Evolutionary conservation across 2,113 vertebrate genomes (phyloP).

Genomic region (Astur gentilis): DNA sequence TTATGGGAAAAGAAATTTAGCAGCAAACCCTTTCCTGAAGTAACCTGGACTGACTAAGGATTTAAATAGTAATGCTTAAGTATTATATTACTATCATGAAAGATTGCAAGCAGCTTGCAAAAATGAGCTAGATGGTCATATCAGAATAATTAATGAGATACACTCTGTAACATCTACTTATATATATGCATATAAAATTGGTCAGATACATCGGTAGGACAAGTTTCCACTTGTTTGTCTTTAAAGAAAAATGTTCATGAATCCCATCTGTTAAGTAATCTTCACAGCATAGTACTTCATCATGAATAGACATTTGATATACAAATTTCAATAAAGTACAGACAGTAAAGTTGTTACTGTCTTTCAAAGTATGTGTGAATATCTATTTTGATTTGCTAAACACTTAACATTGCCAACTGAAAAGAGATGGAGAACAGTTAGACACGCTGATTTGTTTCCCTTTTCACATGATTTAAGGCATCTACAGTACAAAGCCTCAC

Average conservation of each 20-base stretch:
- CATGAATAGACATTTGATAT: neutral
- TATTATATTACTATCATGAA: neutral
- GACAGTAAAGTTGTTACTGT: neutral
- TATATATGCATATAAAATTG: neutral
- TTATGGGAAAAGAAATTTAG: neutral
- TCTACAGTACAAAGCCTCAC: neutral
- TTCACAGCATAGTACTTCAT: neutral
- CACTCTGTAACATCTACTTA: neutral
- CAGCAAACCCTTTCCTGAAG: neutral
- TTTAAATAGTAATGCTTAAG: neutral
- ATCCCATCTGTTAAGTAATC: neutral
- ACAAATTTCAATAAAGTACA: neutral
- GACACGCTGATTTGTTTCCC: conserved; percentile 38
- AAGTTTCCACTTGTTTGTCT: neutral
- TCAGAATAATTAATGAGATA: neutral
- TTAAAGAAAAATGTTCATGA: neutral
- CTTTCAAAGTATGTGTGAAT: neutral
- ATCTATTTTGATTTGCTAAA: conserved; percentile 37
- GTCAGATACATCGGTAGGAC: neutral
- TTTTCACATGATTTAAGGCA: conserved; percentile 45
- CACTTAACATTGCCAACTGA: neutral
- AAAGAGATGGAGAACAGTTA: conserved; percentile 11
- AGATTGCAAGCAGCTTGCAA: neutral
- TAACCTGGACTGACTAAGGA: neutral
- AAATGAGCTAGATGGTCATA: neutral